Evolutionary conservation across 2,113 vertebrate species (phyloP).

Genomic region (Sinocyclocheilus anophthalmus): DNA sequence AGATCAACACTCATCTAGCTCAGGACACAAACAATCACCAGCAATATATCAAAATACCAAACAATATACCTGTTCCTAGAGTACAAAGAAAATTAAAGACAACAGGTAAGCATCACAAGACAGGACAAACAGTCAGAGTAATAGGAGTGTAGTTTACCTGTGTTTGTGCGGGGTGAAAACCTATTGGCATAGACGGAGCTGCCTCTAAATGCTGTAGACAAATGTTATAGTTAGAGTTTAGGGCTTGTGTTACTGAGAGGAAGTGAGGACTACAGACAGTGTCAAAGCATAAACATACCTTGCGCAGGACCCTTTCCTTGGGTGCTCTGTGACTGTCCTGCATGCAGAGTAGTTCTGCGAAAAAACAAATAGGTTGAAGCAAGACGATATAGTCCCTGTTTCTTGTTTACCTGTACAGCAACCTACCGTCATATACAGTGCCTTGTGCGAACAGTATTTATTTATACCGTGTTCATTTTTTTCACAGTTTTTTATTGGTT

Average conservation of each 20-base stretch:
- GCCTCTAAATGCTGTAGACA: constrained; percentile 84
- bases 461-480: no score
- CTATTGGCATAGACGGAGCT: constrained; percentile 71
- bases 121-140: constrained; percentile 32
- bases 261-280: neutral
- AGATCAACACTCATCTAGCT: neutral
- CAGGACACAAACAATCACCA: neutral
- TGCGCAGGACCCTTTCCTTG: constrained; percentile 77
- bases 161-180: constrained; percentile 67
- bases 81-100: no score
- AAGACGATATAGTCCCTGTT: neutral
- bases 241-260: neutral
- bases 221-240: constrained; percentile 65
- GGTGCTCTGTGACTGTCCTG: constrained; percentile 79
- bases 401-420: neutral
- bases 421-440: neutral
- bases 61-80: neutral
- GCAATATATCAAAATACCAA: neutral
- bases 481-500: no score
- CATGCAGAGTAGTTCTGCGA: constrained; percentile 60
- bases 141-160: constrained; percentile 77
- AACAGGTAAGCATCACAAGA: neutral
- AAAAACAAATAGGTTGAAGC: neutral
- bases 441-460: no score
- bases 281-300: constrained; percentile 71